Conservation (phyloP, 2,888 invertebrate genomes). For the Trichacis sp. region DNA sequence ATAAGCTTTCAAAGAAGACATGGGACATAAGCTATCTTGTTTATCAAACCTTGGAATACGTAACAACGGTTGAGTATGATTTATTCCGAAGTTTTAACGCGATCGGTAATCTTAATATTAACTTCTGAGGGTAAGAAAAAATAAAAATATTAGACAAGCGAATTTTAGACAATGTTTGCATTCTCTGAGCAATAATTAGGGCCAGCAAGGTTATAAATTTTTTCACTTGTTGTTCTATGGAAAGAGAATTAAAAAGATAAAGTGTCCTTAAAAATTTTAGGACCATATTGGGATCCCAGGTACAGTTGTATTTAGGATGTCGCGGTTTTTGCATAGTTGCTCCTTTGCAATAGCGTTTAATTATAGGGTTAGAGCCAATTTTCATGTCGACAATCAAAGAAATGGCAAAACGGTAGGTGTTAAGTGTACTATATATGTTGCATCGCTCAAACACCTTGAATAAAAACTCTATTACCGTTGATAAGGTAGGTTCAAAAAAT, state of each 20-base stretch:
- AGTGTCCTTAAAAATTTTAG: not conserved
- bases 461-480: not conserved
- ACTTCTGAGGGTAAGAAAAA: not conserved
- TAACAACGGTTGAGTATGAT: slow-evolving; percentile 12
- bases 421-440: slow-evolving; percentile 7
- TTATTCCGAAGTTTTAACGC: slow-evolving; percentile 18
- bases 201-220: slow-evolving; percentile 46
- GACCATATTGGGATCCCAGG: slow-evolving; percentile 47
- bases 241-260: not conserved
- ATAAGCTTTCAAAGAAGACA: slow-evolving; percentile 7
- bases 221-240: slow-evolving; percentile 8
- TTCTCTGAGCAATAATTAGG: slow-evolving; percentile 18
- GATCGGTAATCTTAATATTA: slow-evolving; percentile 15
- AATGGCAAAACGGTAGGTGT: slow-evolving; percentile 12
- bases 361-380: not conserved
- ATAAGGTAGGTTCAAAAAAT: not conserved
- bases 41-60: slow-evolving; percentile 15
- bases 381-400: slow-evolving; percentile 1
- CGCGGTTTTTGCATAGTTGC: slow-evolving; percentile 14
- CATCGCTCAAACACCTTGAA: not conserved
- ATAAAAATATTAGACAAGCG: slow-evolving; percentile 8
- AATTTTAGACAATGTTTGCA: slow-evolving; percentile 22
- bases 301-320: slow-evolving; percentile 42
- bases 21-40: slow-evolving; percentile 17
- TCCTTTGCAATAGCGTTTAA: slow-evolving; percentile 22